These are phyloP conservation scores for Ceuthmochares aereus DNA, from an alignment of 2,113 vertebrate species.

Conservation along the genomic window DNA sequence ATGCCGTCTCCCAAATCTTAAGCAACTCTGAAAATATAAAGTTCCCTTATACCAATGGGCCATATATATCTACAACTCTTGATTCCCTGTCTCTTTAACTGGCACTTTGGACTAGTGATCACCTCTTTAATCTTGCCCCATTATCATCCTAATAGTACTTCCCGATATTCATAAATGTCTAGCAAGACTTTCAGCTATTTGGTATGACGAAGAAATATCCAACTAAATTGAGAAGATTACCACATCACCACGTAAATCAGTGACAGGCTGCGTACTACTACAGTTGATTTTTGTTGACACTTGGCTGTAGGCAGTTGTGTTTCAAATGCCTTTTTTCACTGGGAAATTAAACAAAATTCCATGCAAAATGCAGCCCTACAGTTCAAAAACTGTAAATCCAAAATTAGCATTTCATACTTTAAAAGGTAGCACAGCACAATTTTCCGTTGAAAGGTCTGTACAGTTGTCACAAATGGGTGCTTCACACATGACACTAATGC, in stretches of 20 bases:
- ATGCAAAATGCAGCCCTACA: slow-evolving; percentile 84
- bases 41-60: slow-evolving; percentile 53
- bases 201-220: slow-evolving; percentile 80
- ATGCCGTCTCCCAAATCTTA: slow-evolving; percentile 70
- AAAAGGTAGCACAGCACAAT: slow-evolving; percentile 94
- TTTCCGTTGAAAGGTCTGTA: slow-evolving; percentile 93
- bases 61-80: slow-evolving; percentile 1
- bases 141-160: slow-evolving; percentile 85
- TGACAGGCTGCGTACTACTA: slow-evolving; percentile 87
- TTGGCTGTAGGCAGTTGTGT: slow-evolving; percentile 87
- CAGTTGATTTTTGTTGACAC: slow-evolving; percentile 90
- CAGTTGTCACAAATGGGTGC: slow-evolving; percentile 92
- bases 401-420: slow-evolving; percentile 97
- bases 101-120: slow-evolving; percentile 79
- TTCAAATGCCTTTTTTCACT: slow-evolving; percentile 83
- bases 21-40: slow-evolving; percentile 70
- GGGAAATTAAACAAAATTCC: slow-evolving; percentile 90
- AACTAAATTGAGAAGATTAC: slow-evolving; percentile 89
- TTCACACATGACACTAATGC: slow-evolving; percentile 91
- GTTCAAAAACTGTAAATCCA: slow-evolving; percentile 87
- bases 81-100: slow-evolving; percentile 75
- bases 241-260: slow-evolving; percentile 86
- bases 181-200: slow-evolving; percentile 84
- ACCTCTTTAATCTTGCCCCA: slow-evolving; percentile 82
- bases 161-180: slow-evolving; percentile 84